A percentile compares a stretch with the other conserved stretches of the same genome.
Evolutionary conservation across 2,113 vertebrate species (phyloP).

Genomic region (Talpa occidentalis): DNA sequence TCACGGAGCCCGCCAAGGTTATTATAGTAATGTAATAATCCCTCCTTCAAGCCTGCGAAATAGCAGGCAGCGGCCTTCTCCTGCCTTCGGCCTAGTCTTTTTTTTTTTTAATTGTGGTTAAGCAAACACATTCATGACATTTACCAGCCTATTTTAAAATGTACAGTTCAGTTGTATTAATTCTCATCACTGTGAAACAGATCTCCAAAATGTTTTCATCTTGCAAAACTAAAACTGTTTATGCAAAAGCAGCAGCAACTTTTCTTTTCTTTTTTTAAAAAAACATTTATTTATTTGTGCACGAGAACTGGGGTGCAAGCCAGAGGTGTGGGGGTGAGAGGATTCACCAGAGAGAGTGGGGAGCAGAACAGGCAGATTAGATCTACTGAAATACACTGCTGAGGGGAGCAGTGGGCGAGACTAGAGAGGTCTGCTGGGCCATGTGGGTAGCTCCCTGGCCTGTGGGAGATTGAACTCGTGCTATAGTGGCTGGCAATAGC

Average conservation of each 20-base stretch:
- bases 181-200: background rate
- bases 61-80: background rate
- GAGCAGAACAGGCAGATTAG: no score
- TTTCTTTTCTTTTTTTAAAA: no score
- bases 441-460: no score
- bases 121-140: background rate
- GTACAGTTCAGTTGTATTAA: background rate
- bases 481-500: no score
- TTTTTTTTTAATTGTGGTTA: background rate
- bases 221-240: background rate
- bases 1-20: background rate
- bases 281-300: no score
- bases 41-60: background rate
- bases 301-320: no score
- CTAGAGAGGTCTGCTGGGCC: no score
- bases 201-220: background rate
- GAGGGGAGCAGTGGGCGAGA: no score
- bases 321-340: no score
- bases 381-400: no score
- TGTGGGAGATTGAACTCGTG: no score
- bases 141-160: constrained; percentile 6
- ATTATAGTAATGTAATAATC: background rate
- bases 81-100: background rate
- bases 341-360: no score
- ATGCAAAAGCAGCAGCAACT: background rate